Base-by-base conservation (phyloP, 2,888 invertebrate genomes). In the Gisinianus flammeolus region DNA sequence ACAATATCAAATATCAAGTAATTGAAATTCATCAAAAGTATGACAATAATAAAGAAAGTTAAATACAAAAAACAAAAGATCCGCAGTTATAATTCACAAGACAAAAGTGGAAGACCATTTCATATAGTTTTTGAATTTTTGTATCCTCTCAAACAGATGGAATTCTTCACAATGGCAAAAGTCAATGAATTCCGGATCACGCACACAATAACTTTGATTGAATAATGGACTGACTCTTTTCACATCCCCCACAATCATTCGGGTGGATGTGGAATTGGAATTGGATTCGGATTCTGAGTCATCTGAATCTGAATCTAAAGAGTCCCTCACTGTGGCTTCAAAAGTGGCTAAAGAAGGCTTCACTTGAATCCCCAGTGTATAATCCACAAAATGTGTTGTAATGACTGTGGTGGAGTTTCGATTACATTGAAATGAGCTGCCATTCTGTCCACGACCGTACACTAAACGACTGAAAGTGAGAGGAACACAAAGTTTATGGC, bases 381-480 rank as follows among this genome's bases (percentile, higher is more conserved):
- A 72, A 22, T 72, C 72, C 19, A 58, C 31, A 72, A 71, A 71
- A 16, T 33, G 10, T 30, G 24, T 68, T 16, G 16, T 35, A 2
- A 3, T 33, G 33, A 6, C 26, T 5, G 19, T 56, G 8, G 4
- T 52, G 16, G 5, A 24, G 24, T 24, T 6, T 22, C 26, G 2
- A 26, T 5, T 12, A 10, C 8, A 44, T 44, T 44, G 16, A 5
- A 54, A 5, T 6, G 19, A 62, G 19, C 33, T 30, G 10, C 22
- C 31, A 31, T 33, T 24, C n/a, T 12, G 28, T 26, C 6, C 22
- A 10, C 54, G 30, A 12, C 52, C 72, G 22, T 72, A 62, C 16
- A 58, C 26, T 1, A 58, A 5, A 2, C 30, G 56, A 2, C 31
- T 54, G 12, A 72, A 72, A 2, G 19, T n/a, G 26, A 58, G 33